phyloP scores from a whole-genome alignment of 2,888 invertebrate species.

The Phengaris arion region DNA sequence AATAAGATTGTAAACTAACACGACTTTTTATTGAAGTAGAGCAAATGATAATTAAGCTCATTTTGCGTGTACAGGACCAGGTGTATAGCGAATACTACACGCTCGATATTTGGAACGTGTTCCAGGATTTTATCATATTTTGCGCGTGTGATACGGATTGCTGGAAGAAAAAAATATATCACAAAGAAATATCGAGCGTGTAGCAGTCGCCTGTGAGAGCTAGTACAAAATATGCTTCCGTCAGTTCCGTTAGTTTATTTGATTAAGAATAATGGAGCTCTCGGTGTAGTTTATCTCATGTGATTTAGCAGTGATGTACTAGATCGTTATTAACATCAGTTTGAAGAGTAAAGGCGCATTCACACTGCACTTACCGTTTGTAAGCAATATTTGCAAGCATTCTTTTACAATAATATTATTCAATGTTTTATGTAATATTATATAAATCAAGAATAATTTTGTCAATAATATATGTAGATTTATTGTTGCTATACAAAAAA shows the following conservation, averaged over 20 bases:
- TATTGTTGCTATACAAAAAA: background rate
- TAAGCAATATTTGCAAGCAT: background rate
- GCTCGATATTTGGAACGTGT: no score
- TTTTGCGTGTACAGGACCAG: background rate
- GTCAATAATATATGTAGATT: no score
- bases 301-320: conserved; percentile 2
- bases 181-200: no score
- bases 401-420: background rate
- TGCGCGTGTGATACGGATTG: no score
- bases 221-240: background rate
- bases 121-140: no score
- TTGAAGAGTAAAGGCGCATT: background rate
- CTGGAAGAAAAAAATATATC: no score
- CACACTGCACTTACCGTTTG: background rate
- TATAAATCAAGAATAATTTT: no score
- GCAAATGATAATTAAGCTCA: background rate
- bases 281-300: background rate
- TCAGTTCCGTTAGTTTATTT: background rate
- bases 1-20: no score
- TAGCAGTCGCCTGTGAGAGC: background rate
- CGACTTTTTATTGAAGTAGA: no score
- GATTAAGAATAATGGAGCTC: background rate
- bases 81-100: no score
- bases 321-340: background rate
- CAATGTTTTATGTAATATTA: background rate